Percentiles rank a stretch among this genome's conserved stretches.
phyloP scores from a whole-genome alignment of 2,797 vertebrate species.

The Poecilia wingei region DNA sequence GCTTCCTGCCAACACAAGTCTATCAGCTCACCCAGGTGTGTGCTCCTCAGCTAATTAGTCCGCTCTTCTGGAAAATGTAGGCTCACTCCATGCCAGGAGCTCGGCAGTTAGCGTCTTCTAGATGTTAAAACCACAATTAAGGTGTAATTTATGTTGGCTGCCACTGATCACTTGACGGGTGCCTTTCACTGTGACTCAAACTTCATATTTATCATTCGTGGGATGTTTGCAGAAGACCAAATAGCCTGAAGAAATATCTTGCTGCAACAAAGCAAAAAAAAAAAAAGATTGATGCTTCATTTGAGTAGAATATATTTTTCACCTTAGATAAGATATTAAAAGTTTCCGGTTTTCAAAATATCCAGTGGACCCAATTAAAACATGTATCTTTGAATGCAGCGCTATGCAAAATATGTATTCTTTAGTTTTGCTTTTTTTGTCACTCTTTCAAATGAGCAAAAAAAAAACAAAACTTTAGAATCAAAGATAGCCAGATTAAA shows the following conservation, averaged over 20 bases:
- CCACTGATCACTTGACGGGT: neutral
- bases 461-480: neutral
- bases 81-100: slow-evolving; percentile 11
- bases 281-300: neutral
- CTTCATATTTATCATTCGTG: slow-evolving; percentile 4
- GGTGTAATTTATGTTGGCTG: neutral
- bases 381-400: neutral
- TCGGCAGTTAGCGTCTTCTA: neutral
- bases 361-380: neutral
- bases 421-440: neutral
- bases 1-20: slow-evolving; percentile 13
- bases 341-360: neutral
- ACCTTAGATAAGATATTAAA: neutral
- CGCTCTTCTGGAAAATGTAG: slow-evolving; percentile 24
- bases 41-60: slow-evolving; percentile 15
- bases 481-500: neutral
- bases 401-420: neutral
- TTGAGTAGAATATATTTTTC: neutral
- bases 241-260: neutral
- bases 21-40: slow-evolving; percentile 15
- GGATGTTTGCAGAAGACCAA: neutral
- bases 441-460: neutral
- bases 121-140: slow-evolving; percentile 15
- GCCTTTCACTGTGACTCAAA: neutral
- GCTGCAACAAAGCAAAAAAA: neutral